Evolutionary conservation across 2,113 vertebrate species (phyloP).

Genomic region (Amphiprion percula): DNA sequence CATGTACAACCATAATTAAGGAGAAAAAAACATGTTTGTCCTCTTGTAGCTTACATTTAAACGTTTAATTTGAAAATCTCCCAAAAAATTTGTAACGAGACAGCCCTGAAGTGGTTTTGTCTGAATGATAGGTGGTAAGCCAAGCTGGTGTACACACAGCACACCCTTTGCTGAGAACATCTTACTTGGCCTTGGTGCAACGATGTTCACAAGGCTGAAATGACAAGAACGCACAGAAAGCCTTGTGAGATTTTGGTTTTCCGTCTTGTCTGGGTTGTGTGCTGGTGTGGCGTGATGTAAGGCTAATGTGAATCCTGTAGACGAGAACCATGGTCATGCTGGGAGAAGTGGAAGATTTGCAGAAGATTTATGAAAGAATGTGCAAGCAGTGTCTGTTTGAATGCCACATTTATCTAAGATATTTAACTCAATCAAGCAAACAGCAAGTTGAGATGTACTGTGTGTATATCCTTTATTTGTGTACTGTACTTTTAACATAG

Average conservation of each 20-base stretch:
- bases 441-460: slow-evolving; percentile 9
- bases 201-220: slow-evolving; percentile 61
- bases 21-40: not conserved
- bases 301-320: slow-evolving; percentile 38
- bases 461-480: not conserved
- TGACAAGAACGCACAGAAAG: slow-evolving; percentile 55
- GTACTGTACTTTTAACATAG: not conserved
- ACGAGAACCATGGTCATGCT: slow-evolving; percentile 19
- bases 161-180: slow-evolving; percentile 66
- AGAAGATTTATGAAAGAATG: slow-evolving; percentile 29
- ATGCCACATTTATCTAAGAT: slow-evolving; percentile 49
- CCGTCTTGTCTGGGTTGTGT: slow-evolving; percentile 22
- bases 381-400: slow-evolving; percentile 27
- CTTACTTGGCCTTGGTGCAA: slow-evolving; percentile 58
- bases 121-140: slow-evolving; percentile 63
- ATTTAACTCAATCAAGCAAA: slow-evolving; percentile 23
- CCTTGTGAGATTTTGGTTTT: slow-evolving; percentile 54
- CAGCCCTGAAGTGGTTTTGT: slow-evolving; percentile 55
- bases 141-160: slow-evolving; percentile 54
- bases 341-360: slow-evolving; percentile 26
- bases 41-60: not conserved
- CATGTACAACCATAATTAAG: not conserved
- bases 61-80: slow-evolving; percentile 38
- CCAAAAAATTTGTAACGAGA: slow-evolving; percentile 20
- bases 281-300: slow-evolving; percentile 28